Percentiles rank a stretch among this genome's conserved stretches.
Conservation (phyloP, 2,113 vertebrate species). For the western clawed frog (Xenopus tropicalis) region UCB_Xtro_10.0 CM004444.2:147316001-147316500, state of each 20-base stretch:
- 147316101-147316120: conserved; percentile 42
- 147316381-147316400: too few species aligned
- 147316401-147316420: too few species aligned
- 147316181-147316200: not conserved
- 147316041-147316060: conserved; percentile 41
- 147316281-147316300: too few species aligned
- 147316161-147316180: conserved; percentile 8
- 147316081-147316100: conserved; percentile 38
- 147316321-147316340: too few species aligned
- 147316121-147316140: conserved; percentile 36
- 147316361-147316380: too few species aligned
- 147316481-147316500: too few species aligned
- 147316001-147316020: conserved; percentile 30
- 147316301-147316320: too few species aligned
- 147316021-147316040: conserved; percentile 9
- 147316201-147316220: not conserved
- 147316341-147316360: too few species aligned
- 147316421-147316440: too few species aligned
- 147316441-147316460: too few species aligned
- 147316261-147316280: too few species aligned
- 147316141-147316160: conserved; percentile 34
- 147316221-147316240: not conserved
- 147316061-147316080: conserved; percentile 41
- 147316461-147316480: too few species aligned
- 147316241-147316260: not conserved